Percentiles rank a stretch among this genome's conserved stretches.
Conservation (phyloP, 2,113 vertebrate genomes). For the Tragulus kanchil region DNA sequence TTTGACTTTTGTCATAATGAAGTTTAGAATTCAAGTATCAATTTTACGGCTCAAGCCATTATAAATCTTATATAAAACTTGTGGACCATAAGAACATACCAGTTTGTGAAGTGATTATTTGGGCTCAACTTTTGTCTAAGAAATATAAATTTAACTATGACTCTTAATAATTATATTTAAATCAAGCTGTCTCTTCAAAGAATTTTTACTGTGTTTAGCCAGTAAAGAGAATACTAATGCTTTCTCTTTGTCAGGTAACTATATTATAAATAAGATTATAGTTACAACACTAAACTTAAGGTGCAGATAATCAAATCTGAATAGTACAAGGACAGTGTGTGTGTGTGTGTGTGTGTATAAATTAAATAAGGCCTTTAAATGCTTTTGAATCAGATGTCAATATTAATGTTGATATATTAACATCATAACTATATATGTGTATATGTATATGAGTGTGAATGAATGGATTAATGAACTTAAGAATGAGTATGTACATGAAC, state of each 20-base stretch:
- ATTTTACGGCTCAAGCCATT: not conserved
- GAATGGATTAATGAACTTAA: not conserved
- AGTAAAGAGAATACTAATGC: constrained; percentile 37
- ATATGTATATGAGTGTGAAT: not conserved
- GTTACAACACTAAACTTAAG: constrained; percentile 1
- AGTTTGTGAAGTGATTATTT: constrained; percentile 26
- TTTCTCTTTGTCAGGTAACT: constrained; percentile 29
- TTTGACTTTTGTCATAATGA: constrained; percentile 62
- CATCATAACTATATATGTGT: not conserved
- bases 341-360: not conserved
- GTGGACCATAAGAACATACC: not conserved
- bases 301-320: not conserved
- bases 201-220: not conserved
- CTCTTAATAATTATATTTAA: constrained; percentile 57
- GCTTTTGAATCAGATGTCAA: constrained; percentile 26
- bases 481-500: not conserved
- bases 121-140: constrained; percentile 45
- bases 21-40: constrained; percentile 28
- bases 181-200: constrained; percentile 14
- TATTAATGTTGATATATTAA: constrained; percentile 21
- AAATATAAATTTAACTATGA: constrained; percentile 57
- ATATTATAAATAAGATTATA: not conserved
- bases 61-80: constrained; percentile 37
- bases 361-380: constrained; percentile 14
- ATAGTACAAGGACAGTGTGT: not conserved